Conservation (phyloP, 1,140 invertebrate genomes). For the Drosophila setifemur region DNA sequence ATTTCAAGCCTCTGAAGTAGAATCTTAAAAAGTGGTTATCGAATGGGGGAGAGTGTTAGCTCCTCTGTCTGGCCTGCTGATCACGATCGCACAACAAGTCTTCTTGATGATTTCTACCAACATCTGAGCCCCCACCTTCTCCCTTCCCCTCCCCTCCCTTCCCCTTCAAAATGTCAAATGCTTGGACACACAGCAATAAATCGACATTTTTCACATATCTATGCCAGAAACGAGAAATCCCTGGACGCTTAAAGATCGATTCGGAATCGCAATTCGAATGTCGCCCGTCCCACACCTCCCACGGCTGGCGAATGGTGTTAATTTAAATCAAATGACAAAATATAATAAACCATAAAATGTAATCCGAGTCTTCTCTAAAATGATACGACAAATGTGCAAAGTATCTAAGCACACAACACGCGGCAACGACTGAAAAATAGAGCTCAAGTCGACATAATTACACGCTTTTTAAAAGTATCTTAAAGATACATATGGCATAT, state of each 20-base stretch:
- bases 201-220: constrained; percentile 33
- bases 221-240: constrained; percentile 19
- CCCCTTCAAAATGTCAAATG: constrained; percentile 42
- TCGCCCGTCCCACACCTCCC: no score
- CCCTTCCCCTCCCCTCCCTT: no score
- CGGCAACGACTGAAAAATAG: neutral
- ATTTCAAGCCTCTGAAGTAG: no score
- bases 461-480: neutral
- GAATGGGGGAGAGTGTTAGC: no score
- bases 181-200: constrained; percentile 22
- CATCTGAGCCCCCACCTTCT: no score
- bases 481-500: no score
- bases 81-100: neutral
- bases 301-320: constrained; percentile 43
- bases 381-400: constrained; percentile 61
- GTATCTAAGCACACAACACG: constrained; percentile 29
- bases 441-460: neutral
- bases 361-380: constrained; percentile 65
- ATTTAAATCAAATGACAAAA: constrained; percentile 77
- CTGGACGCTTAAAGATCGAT: constrained; percentile 11
- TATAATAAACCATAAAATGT: constrained; percentile 76
- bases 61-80: no score
- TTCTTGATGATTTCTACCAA: neutral
- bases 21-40: no score
- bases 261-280: neutral